Evolutionary conservation across 2,888 invertebrate species (phyloP).

Genomic region (Odontocerum albicorne): DNA sequence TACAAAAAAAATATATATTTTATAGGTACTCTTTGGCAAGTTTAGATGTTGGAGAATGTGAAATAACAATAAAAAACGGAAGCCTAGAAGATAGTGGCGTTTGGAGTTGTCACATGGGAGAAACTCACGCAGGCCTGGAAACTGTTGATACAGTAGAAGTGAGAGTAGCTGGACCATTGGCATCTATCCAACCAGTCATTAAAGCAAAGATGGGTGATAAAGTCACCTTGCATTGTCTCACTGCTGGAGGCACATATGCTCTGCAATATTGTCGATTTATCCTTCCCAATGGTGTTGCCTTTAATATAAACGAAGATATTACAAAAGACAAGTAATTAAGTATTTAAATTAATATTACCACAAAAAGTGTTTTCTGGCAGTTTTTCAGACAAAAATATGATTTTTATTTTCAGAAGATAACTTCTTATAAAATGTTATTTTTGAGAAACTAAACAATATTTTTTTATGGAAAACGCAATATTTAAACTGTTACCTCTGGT

Average conservation of each 20-base stretch:
- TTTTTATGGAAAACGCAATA: too few species aligned
- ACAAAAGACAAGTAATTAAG: slow-evolving; percentile 47
- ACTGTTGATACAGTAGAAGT: slow-evolving; percentile 44
- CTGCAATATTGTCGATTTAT: slow-evolving; percentile 55
- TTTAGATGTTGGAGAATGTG: slow-evolving; percentile 51
- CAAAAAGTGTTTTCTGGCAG: neutral
- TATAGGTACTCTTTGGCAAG: slow-evolving; percentile 52
- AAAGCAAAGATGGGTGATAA: slow-evolving; percentile 39
- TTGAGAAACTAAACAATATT: too few species aligned
- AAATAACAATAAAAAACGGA: slow-evolving; percentile 47
- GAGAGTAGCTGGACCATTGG: slow-evolving; percentile 51
- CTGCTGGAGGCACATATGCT: slow-evolving; percentile 47
- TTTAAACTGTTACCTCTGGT: too few species aligned
- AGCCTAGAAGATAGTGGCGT: slow-evolving; percentile 44
- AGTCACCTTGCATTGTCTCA: slow-evolving; percentile 49
- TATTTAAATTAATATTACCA: too few species aligned
- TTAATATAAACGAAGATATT: slow-evolving; percentile 48
- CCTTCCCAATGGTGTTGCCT: slow-evolving; percentile 47
- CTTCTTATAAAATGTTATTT: too few species aligned
- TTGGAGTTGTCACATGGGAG: slow-evolving; percentile 58
- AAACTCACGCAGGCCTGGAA: slow-evolving; percentile 46
- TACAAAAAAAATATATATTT: neutral
- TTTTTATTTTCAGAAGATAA: too few species aligned
- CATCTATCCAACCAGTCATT: slow-evolving; percentile 45
- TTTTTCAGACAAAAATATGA: too few species aligned